Base-by-base conservation (phyloP, 1,140 invertebrate species). In the Xylocopa sonorina region DNA sequence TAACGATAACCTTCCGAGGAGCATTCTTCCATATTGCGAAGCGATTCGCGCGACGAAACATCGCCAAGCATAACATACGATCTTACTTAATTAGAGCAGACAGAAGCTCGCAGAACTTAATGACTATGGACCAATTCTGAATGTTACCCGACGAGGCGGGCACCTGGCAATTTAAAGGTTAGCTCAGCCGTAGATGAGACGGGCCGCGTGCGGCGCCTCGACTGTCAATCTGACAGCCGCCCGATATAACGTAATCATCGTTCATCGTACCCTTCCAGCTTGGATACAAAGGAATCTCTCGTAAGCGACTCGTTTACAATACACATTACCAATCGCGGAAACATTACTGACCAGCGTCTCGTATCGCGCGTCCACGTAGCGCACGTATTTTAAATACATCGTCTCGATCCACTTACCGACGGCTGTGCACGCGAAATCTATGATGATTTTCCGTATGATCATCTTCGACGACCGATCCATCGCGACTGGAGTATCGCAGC, bases 381-480 rank as follows among this genome's bases (percentile, higher is more conserved):
- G n/a, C n/a, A n/a, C n/a, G n/a, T n/a, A n/a, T n/a, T n/a, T n/a
- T n/a, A n/a, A n/a, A n/a, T n/a, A 5, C 32, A 27, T 27, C 58
- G 29, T 7, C 6, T 27, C 6, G n/a, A 46, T 34, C 50, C 27
- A 81, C 78, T 86, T 86, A 91, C 90, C 88, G 4, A 89, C 34
- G 3, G 87, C 53, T 2, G 91, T 29, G 62, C 89, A 90, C 14
- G 83, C 46, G 38, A 90, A 86, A 67, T 91, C 90, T 58, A 91
- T 77, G 29, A 90, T 81, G 46, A 91, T 75, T 68, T 89, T 90
- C 14, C 78, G 71, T 18, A 91, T 58, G 12, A 91, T 75, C 21
- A 86, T 66, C 51, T 83, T 91, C 27, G 89, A 83, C 9, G 84
- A 78, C 55, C 88, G 82, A 81, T 91, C 90, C 90, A 91, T 91